Evolutionary conservation across 2,113 vertebrate species (phyloP).

Genomic region (Petrocephalus zakoni): DNA sequence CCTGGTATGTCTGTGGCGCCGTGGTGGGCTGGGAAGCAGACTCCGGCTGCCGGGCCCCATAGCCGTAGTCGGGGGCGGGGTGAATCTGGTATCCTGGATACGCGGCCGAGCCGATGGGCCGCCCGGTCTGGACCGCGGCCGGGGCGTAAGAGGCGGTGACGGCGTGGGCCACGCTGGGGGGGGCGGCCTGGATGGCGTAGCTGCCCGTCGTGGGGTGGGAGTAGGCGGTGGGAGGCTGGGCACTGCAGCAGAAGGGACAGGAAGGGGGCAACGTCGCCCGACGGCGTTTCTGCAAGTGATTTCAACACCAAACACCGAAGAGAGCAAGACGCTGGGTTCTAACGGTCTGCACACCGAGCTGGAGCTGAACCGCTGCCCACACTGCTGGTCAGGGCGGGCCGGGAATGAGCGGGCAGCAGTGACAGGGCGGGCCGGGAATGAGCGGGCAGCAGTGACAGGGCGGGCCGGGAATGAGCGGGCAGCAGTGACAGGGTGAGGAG

Average conservation of each 20-base stretch:
- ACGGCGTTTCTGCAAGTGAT: neutral
- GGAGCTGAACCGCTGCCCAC: neutral
- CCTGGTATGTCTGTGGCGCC: conserved; percentile 63
- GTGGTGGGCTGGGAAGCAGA: conserved; percentile 49
- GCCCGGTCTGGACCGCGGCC: conserved; percentile 42
- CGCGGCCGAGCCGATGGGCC: conserved; percentile 43
- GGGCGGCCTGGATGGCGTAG: conserved; percentile 50
- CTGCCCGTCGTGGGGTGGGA: conserved; percentile 56
- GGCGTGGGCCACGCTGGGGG: conserved; percentile 46
- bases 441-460: too few species aligned
- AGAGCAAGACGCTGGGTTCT: neutral
- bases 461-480: too few species aligned
- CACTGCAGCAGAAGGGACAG: conserved; percentile 38
- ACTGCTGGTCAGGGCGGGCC: neutral
- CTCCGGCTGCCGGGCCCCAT: conserved; percentile 44
- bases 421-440: neutral
- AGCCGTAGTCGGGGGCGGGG: conserved; percentile 54
- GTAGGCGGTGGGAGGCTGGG: conserved; percentile 52
- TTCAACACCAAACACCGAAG: neutral
- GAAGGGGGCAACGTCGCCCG: neutral
- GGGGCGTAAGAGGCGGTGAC: conserved; percentile 56
- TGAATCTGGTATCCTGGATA: conserved; percentile 54
- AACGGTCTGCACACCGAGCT: neutral
- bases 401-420: neutral
- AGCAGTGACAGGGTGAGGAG: neutral